A percentile compares a stretch with the other conserved stretches of the same genome.
phyloP scores from a whole-genome alignment of 2,888 invertebrate genomes.

The Agonopterix alstromeriana region DNA sequence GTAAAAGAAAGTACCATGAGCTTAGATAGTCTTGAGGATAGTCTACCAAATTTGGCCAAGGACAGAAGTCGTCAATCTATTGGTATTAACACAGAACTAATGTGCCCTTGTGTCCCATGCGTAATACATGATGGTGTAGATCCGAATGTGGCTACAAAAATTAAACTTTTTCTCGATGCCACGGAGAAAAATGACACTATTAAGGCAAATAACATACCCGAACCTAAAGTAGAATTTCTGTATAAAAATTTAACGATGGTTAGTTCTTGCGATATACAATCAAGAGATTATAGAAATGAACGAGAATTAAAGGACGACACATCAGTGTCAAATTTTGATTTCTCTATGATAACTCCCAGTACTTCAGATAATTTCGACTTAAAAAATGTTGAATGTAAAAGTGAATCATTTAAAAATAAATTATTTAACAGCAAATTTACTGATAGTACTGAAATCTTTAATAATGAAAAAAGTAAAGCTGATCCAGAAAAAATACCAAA shows the following conservation, averaged over 20 bases:
- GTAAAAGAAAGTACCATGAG: constrained; percentile 57
- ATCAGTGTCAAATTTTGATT: constrained; percentile 19
- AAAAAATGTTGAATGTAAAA: constrained; percentile 17
- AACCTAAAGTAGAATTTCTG: constrained; percentile 46
- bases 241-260: constrained; percentile 55
- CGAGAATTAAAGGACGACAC: constrained; percentile 24
- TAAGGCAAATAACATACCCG: constrained; percentile 10
- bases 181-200: no score
- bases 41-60: constrained; percentile 14
- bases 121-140: constrained; percentile 49
- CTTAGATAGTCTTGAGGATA: constrained; percentile 57
- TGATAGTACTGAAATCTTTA: constrained; percentile 1
- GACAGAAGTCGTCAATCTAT: constrained; percentile 40
- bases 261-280: constrained; percentile 35
- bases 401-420: constrained; percentile 7
- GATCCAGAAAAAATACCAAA: neutral
- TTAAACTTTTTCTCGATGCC: no score
- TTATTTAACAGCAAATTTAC: constrained; percentile 7
- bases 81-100: constrained; percentile 56
- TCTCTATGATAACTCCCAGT: constrained; percentile 17
- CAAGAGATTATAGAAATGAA: constrained; percentile 21
- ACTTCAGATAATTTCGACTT: constrained; percentile 19
- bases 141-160: constrained; percentile 21
- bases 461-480: neutral
- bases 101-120: constrained; percentile 56